Base-by-base conservation (phyloP, 2,797 vertebrate species). In the Danio choprae region DNA sequence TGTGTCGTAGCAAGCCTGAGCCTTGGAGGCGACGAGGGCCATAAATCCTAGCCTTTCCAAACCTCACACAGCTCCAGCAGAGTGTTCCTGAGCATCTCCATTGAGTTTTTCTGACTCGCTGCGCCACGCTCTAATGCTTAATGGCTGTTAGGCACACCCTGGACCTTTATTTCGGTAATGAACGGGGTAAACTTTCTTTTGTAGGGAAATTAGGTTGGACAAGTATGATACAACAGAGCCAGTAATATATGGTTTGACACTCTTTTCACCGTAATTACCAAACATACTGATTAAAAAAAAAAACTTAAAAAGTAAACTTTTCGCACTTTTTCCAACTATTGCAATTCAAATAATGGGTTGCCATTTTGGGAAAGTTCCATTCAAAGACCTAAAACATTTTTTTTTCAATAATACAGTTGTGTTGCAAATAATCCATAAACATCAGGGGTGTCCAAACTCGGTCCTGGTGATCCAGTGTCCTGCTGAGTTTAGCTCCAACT, bases 11-110 rank as follows among this genome's bases (percentile, higher is more conserved):
- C 88, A 82, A 87, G 73, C 86, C 10, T 20, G 83, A 85, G 88
- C 87, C 90, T 88, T 71, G 78, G 88, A 89, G 91, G 91, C 84
- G 84, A 59, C 48, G 64, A 77, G 87, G 82, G 87, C 86, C 87
- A 92, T 94, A 94, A 93, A 94, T 94, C 92, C 90, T 74, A 63
- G 79, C 77, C 81, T 84, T 76, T 76, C 78, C 71, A 76, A 85
- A 84, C 83, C 81, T 87, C 84, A 68, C 63, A 74, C 79, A 64
- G 60, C 72, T 74, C 81, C 69, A 71, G 59, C 69, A 67, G 81
- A 67, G 81, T n/a, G 46, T 75, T 73, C 18, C 46, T 3, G 60
- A 63, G 65, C 63, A 76, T 48, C 67, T 79, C 60, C 20, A 64
- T 80, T 77, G 53, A 82, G 79, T 51, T 75, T 65, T 51, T 55